phyloP scores from a whole-genome alignment of 1,140 invertebrate species.

The Cydia fagiglandana region DNA sequence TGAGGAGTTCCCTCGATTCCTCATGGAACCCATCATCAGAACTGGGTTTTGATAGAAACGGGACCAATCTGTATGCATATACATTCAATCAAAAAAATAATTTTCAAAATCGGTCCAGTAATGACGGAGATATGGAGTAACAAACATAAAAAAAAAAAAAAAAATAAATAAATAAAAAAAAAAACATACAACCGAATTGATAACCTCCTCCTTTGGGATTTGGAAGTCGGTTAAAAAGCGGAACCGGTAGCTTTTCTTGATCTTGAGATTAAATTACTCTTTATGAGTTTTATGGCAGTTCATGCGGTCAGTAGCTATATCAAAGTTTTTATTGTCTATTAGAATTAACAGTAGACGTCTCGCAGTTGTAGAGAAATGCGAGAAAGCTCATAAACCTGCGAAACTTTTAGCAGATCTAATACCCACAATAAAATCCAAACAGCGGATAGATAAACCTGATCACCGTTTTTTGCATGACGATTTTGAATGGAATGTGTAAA shows the following conservation, averaged over 20 bases:
- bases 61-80: no score
- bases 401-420: neutral
- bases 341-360: neutral
- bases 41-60: no score
- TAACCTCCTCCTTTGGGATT: no score
- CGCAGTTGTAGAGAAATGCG: neutral
- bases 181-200: no score
- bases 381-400: constrained; percentile 18
- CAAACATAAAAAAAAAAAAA: no score
- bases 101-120: no score
- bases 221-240: no score
- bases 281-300: neutral
- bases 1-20: no score
- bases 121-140: no score
- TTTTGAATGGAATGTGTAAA: neutral
- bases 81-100: no score
- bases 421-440: neutral
- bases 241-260: neutral
- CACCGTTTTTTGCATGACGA: neutral
- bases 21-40: no score
- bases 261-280: neutral
- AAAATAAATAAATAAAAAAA: no score
- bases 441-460: neutral
- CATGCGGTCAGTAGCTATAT: neutral
- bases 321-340: neutral